These are phyloP conservation scores for Eucriotettix oculatus DNA, from an alignment of 2,888 invertebrate species.

Conservation along the genomic window DNA sequence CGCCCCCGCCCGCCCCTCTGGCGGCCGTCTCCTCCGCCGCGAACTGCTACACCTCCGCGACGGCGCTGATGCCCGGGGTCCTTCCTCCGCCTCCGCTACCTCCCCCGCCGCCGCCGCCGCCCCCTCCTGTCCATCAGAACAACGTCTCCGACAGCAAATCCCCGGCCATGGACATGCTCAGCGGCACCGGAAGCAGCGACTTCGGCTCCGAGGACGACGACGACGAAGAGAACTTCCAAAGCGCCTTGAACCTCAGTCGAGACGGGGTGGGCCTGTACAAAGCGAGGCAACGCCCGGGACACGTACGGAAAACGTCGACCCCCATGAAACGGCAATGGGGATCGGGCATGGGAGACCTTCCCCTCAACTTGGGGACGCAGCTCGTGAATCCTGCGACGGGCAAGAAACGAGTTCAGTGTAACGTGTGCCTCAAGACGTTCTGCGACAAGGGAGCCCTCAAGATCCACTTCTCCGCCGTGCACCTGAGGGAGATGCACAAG, in stretches of 20 bases:
- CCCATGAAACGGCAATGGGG: conserved; percentile 70
- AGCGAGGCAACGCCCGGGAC: conserved; percentile 22
- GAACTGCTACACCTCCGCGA: conserved; percentile 34
- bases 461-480: conserved; percentile 98
- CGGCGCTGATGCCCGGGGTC: neutral
- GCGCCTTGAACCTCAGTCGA: conserved; percentile 46
- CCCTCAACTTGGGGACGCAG: conserved; percentile 70
- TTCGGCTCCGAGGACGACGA: conserved; percentile 41
- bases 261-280: conserved; percentile 22
- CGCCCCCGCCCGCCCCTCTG: conserved; percentile 42
- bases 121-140: neutral
- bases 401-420: conserved; percentile 94
- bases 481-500: conserved; percentile 97
- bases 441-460: conserved; percentile 99
- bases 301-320: conserved; percentile 32
- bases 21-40: conserved; percentile 35
- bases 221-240: conserved; percentile 40
- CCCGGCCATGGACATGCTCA: conserved; percentile 17
- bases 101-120: neutral
- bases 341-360: conserved; percentile 42
- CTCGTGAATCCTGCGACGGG: conserved; percentile 86
- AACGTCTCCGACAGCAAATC: conserved; percentile 1
- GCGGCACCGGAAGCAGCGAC: conserved; percentile 27
- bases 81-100: neutral
- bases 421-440: conserved; percentile 95